phyloP scores from a whole-genome alignment of 1,140 invertebrate genomes.

The Zaprionus ghesquierei region DNA sequence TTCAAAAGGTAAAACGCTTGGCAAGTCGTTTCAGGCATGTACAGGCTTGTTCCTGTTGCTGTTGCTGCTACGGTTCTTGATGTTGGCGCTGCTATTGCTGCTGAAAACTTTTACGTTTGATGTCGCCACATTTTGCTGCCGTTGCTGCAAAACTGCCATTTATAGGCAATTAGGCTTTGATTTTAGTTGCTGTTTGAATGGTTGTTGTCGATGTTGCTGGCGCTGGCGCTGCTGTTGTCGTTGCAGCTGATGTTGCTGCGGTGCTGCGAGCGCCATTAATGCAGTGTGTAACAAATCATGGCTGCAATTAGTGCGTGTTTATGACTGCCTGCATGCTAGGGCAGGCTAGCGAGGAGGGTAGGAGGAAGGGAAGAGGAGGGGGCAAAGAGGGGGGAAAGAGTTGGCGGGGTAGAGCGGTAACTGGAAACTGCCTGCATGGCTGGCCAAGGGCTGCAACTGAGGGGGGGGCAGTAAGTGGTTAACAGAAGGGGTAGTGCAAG shows the following conservation, averaged over 20 bases:
- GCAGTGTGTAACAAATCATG: slow-evolving; percentile 73
- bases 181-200: slow-evolving; percentile 61
- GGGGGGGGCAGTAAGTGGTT: neutral
- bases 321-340: slow-evolving; percentile 54
- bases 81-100: slow-evolving; percentile 45
- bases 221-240: slow-evolving; percentile 7
- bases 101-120: slow-evolving; percentile 60
- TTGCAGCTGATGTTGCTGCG: slow-evolving; percentile 30
- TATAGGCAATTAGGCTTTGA: slow-evolving; percentile 74
- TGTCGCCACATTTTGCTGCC: slow-evolving; percentile 57
- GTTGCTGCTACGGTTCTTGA: slow-evolving; percentile 27
- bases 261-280: slow-evolving; percentile 59
- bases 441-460: slow-evolving; percentile 6
- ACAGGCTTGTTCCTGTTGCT: slow-evolving; percentile 13
- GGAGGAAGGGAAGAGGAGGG: neutral
- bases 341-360: neutral
- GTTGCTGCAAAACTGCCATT: slow-evolving; percentile 65
- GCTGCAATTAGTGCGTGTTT: slow-evolving; percentile 79
- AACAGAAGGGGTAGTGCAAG: neutral
- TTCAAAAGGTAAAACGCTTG: slow-evolving; percentile 59
- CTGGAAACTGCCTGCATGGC: neutral
- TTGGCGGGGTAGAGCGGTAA: neutral
- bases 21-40: slow-evolving; percentile 23
- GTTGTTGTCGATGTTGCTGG: slow-evolving; percentile 16
- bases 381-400: neutral